Evolutionary conservation across 2,888 invertebrate genomes (phyloP).

Genomic region (Cosmia trapezina): DNA sequence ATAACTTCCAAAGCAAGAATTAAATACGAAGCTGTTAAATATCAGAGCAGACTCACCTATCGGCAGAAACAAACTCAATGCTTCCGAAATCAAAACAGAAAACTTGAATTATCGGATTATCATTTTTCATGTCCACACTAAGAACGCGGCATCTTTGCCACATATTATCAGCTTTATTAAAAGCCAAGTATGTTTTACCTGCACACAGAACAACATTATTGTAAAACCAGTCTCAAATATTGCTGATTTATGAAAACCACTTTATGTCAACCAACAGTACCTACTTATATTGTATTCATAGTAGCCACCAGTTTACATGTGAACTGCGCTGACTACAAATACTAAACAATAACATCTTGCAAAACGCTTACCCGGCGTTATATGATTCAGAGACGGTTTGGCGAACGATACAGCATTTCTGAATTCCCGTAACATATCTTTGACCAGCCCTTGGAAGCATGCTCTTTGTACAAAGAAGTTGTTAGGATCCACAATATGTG

Average conservation of each 20-base stretch:
- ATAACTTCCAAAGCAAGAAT: background rate
- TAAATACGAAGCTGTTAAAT: background rate
- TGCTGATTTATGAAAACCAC: background rate
- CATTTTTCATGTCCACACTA: slow-evolving; percentile 72
- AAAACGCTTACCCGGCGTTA: slow-evolving; percentile 76
- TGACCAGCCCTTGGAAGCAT: slow-evolving; percentile 78
- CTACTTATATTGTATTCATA: background rate
- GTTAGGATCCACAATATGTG: slow-evolving; percentile 91
- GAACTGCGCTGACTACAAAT: slow-evolving; percentile 9
- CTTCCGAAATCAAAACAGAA: slow-evolving; percentile 92
- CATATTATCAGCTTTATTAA: slow-evolving; percentile 86
- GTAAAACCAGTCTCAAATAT: slow-evolving; percentile 3
- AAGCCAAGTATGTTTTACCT: slow-evolving; percentile 92
- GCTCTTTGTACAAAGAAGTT: slow-evolving; percentile 91
- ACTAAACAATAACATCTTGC: background rate
- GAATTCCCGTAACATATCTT: slow-evolving; percentile 82
- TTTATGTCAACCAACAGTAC: background rate
- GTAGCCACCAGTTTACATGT: background rate
- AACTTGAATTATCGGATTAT: slow-evolving; percentile 85
- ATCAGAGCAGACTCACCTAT: slow-evolving; percentile 81
- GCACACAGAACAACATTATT: slow-evolving; percentile 40
- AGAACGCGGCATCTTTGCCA: slow-evolving; percentile 93
- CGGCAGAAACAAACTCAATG: slow-evolving; percentile 83
- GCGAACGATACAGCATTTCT: slow-evolving; percentile 78
- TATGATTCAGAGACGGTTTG: slow-evolving; percentile 76